Evolutionary conservation across 2,113 vertebrate species (phyloP).

Genomic region (Brachionichthys hirsutus): DNA sequence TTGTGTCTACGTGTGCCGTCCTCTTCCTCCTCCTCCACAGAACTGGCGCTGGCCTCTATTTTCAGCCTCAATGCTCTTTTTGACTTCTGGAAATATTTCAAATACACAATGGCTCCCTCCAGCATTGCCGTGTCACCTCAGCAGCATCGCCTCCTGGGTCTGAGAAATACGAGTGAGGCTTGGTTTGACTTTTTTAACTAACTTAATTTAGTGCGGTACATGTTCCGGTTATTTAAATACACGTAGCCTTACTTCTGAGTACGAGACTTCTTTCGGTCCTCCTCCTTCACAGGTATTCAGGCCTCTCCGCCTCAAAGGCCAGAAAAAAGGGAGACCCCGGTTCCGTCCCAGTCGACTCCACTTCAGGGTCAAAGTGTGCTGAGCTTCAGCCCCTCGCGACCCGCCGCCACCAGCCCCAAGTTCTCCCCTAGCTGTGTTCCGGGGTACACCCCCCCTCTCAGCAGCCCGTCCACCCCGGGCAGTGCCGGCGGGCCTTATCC

Average conservation of each 20-base stretch:
- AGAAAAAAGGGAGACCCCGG: constrained; percentile 77
- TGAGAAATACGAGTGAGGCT: constrained; percentile 77
- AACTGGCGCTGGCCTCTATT: constrained; percentile 84
- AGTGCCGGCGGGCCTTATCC: constrained; percentile 74
- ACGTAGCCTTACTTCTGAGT: not conserved
- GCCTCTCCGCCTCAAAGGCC: constrained; percentile 79
- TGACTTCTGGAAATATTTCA: constrained; percentile 97
- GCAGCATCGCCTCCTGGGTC: constrained; percentile 86
- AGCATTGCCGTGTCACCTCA: constrained; percentile 81
- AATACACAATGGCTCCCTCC: constrained; percentile 87
- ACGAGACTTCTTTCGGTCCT: not conserved
- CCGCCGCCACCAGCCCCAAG: constrained; percentile 85
- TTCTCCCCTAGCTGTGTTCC: constrained; percentile 83
- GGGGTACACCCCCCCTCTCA: constrained; percentile 85
- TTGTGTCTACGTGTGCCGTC: not conserved
- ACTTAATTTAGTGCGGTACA: not conserved
- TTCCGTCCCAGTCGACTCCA: constrained; percentile 76
- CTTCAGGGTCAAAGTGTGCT: constrained; percentile 92
- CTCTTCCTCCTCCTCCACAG: constrained; percentile 57
- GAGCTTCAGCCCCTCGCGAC: constrained; percentile 90
- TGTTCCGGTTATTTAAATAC: not conserved
- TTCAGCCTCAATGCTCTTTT: constrained; percentile 94
- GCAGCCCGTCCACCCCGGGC: constrained; percentile 71
- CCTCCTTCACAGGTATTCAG: constrained; percentile 76
- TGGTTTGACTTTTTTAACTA: not conserved